A percentile compares a stretch with the other conserved stretches of the same genome.
Evolutionary conservation across 2,888 invertebrate genomes (phyloP).

Genomic region (Melinaea menophilus): DNA sequence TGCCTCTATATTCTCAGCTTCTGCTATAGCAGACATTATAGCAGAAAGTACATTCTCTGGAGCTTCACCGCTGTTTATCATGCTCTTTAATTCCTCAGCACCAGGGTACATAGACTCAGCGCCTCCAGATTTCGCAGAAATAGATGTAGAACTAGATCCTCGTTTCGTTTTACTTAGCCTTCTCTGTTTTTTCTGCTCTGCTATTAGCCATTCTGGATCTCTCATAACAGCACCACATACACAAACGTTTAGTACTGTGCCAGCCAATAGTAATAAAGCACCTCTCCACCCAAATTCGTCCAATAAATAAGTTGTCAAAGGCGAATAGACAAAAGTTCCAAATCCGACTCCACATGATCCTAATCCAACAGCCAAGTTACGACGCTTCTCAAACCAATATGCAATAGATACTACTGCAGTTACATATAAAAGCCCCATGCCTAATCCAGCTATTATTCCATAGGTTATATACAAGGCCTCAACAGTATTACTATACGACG

Average conservation of each 20-base stretch:
- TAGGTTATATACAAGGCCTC: slow-evolving; percentile 89
- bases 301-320: slow-evolving; percentile 86
- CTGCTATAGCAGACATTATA: slow-evolving; percentile 78
- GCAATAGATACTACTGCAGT: slow-evolving; percentile 95
- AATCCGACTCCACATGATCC: slow-evolving; percentile 94
- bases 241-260: slow-evolving; percentile 90
- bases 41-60: slow-evolving; percentile 82
- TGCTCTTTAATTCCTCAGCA: slow-evolving; percentile 80
- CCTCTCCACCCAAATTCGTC: slow-evolving; percentile 90
- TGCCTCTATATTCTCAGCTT: slow-evolving; percentile 69
- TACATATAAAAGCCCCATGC: slow-evolving; percentile 90
- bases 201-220: slow-evolving; percentile 89
- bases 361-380: slow-evolving; percentile 91
- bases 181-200: slow-evolving; percentile 80
- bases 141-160: slow-evolving; percentile 73
- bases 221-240: slow-evolving; percentile 92
- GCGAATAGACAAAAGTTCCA: slow-evolving; percentile 92
- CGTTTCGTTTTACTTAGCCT: slow-evolving; percentile 73
- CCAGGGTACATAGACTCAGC: slow-evolving; percentile 80
- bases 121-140: slow-evolving; percentile 67
- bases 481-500: slow-evolving; percentile 83
- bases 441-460: slow-evolving; percentile 89
- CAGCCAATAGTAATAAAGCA: slow-evolving; percentile 86
- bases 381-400: slow-evolving; percentile 93
- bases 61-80: slow-evolving; percentile 84